These are phyloP conservation scores for Pomacea maculata DNA, from an alignment of 1,140 invertebrate genomes.

Conservation along the genomic window DNA sequence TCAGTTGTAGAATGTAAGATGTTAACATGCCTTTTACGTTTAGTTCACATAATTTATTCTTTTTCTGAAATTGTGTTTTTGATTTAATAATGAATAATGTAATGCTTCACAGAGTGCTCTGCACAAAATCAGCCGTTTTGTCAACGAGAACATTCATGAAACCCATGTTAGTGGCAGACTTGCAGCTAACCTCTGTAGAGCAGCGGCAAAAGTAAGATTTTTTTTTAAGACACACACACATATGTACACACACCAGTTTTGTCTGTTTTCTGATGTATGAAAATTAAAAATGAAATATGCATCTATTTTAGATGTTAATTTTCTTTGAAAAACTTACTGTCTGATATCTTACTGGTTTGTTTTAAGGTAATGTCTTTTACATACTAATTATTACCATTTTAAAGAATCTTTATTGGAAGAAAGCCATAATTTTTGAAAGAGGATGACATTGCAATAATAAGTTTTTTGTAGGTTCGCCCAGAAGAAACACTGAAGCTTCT, in stretches of 20 bases:
- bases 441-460: neutral
- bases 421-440: too few relatives aligned
- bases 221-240: neutral
- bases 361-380: neutral
- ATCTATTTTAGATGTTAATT: too few relatives aligned
- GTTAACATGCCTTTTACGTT: too few relatives aligned
- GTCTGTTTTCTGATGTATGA: too few relatives aligned
- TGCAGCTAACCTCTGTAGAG: conserved; percentile 75
- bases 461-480: conserved; percentile 66
- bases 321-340: too few relatives aligned
- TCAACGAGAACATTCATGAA: conserved; percentile 80
- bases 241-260: too few relatives aligned
- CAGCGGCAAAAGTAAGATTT: conserved; percentile 73
- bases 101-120: conserved; percentile 72
- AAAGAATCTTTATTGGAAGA: neutral
- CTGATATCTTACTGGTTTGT: neutral
- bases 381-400: neutral
- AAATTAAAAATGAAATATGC: too few relatives aligned
- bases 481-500: conserved; percentile 77
- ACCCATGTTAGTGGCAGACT: conserved; percentile 83
- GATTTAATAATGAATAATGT: too few relatives aligned
- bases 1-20: too few relatives aligned
- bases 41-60: too few relatives aligned
- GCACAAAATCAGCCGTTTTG: conserved; percentile 78
- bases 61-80: too few relatives aligned